A percentile compares a stretch with the other conserved stretches of the same genome.
Evolutionary conservation across 2,113 vertebrate species (phyloP).

Genomic region (Isichthys henryi): DNA sequence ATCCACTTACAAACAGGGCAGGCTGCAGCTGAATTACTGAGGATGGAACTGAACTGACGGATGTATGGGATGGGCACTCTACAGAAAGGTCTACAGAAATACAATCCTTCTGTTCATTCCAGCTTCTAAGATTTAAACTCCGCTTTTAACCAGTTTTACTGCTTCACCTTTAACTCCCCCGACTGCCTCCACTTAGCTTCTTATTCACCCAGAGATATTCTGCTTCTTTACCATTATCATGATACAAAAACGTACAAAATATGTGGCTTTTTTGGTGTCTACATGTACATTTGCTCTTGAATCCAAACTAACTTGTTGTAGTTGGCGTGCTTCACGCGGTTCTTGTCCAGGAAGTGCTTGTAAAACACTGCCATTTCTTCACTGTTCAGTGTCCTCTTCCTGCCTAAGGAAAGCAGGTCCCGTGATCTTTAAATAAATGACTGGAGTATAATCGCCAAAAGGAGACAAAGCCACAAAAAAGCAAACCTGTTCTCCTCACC

Average conservation of each 20-base stretch:
- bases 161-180: background rate
- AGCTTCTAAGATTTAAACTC: background rate
- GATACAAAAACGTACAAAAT: background rate
- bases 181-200: background rate
- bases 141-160: background rate
- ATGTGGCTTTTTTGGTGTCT: background rate
- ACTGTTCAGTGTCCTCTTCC: slow-evolving; percentile 61
- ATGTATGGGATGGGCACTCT: background rate
- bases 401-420: slow-evolving; percentile 58
- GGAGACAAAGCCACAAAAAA: background rate
- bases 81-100: slow-evolving; percentile 2
- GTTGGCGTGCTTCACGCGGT: slow-evolving; percentile 69
- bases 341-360: slow-evolving; percentile 81
- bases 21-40: background rate
- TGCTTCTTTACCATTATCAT: background rate
- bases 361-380: slow-evolving; percentile 94
- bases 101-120: slow-evolving; percentile 6
- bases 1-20: slow-evolving; percentile 6
- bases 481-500: slow-evolving; percentile 57
- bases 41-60: background rate
- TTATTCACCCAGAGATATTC: background rate
- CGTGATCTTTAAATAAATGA: slow-evolving; percentile 10
- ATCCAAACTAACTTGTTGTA: slow-evolving; percentile 80
- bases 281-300: background rate
- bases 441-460: background rate